Evolutionary conservation across 2,888 invertebrate species (phyloP).

Genomic region (Xestia c-nigrum): DNA sequence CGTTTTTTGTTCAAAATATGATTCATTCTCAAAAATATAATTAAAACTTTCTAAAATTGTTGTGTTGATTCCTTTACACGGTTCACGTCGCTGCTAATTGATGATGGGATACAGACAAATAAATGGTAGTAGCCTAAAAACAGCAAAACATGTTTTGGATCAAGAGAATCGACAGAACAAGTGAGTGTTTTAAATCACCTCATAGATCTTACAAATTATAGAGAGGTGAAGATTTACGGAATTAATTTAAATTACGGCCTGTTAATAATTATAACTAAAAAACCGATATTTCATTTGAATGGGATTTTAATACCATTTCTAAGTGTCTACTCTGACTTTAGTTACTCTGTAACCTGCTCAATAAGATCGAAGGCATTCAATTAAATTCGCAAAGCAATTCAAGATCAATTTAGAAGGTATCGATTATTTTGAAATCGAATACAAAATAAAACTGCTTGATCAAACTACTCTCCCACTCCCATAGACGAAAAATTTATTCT

Average conservation of each 20-base stretch:
- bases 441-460: neutral
- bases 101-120: neutral
- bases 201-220: slow-evolving; percentile 17
- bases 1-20: neutral
- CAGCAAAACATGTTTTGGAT: slow-evolving; percentile 15
- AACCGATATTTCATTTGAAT: slow-evolving; percentile 3
- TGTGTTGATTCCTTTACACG: neutral
- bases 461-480: neutral
- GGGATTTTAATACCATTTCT: neutral
- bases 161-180: neutral
- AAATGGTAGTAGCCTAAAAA: neutral
- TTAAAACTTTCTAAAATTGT: slow-evolving; percentile 16
- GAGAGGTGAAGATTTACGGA: neutral
- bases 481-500: neutral
- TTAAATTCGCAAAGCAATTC: neutral
- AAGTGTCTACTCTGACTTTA: neutral
- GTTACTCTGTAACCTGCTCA: neutral
- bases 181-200: slow-evolving; percentile 6
- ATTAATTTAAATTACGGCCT: neutral
- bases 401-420: neutral
- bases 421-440: neutral
- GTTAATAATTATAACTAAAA: neutral
- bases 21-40: neutral
- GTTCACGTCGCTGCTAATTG: neutral
- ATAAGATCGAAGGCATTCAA: neutral